phyloP scores from a whole-genome alignment of 2,888 invertebrate genomes.

The Agonopterix subpropinquella region DNA sequence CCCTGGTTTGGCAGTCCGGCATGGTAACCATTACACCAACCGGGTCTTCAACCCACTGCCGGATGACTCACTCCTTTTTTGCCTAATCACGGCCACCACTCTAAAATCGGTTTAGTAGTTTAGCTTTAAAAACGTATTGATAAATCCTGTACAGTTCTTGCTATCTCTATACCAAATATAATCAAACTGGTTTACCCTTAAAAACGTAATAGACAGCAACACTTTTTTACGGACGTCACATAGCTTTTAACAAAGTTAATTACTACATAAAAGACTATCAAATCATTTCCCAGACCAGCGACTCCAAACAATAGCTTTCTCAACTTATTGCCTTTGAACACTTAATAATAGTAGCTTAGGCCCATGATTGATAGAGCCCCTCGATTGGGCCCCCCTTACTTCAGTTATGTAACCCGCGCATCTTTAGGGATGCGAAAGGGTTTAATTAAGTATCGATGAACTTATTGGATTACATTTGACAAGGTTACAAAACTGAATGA shows the following conservation, averaged over 20 bases:
- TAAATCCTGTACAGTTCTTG: no score
- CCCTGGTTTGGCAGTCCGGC: no score
- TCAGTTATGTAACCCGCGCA: slow-evolving; percentile 18
- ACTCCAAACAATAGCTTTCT: slow-evolving; percentile 1
- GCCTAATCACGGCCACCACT: no score
- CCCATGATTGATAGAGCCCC: slow-evolving; percentile 31
- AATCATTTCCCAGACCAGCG: background rate
- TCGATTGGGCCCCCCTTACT: slow-evolving; percentile 7
- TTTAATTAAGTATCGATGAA: slow-evolving; percentile 1
- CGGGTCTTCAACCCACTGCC: no score
- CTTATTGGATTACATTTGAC: slow-evolving; percentile 10
- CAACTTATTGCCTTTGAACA: slow-evolving; percentile 34
- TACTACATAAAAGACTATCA: background rate
- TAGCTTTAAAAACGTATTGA: no score
- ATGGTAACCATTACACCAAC: no score
- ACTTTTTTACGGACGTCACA: background rate
- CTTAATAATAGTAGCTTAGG: slow-evolving; percentile 25
- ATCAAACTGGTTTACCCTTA: no score
- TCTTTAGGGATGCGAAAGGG: slow-evolving; percentile 9
- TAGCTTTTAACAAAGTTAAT: background rate
- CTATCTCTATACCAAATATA: no score
- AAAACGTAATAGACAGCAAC: background rate
- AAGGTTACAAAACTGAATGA: no score
- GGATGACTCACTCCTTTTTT: no score
- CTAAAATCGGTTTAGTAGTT: no score